Evolutionary conservation across 2,888 invertebrate genomes (phyloP).

Genomic region (Meghimatium bilineatum): DNA sequence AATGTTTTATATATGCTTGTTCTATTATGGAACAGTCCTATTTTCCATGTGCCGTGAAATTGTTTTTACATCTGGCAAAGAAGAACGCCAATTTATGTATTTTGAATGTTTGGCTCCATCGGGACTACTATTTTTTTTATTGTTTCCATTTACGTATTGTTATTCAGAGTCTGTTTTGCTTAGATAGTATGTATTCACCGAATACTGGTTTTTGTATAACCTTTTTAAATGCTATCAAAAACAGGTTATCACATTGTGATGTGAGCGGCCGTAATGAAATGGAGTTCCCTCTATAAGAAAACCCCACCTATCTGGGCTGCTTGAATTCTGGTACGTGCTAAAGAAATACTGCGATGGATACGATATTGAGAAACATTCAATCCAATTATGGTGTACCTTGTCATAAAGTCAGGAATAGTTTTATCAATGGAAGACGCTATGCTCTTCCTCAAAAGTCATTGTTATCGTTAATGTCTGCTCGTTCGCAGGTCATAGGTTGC

Average conservation of each 20-base stretch:
- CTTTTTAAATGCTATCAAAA: slow-evolving; percentile 10
- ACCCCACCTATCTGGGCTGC: neutral
- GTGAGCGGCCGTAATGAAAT: neutral
- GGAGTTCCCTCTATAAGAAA: neutral
- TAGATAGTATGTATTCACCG: neutral
- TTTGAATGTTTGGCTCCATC: slow-evolving; percentile 16
- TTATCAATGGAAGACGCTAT: slow-evolving; percentile 17
- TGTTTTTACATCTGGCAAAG: too few relatives aligned
- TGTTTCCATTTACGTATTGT: too few relatives aligned
- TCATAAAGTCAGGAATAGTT: slow-evolving; percentile 24
- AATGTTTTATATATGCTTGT: too few relatives aligned
- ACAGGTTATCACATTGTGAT: slow-evolving; percentile 7
- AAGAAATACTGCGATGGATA: neutral
- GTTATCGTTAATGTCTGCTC: slow-evolving; percentile 25
- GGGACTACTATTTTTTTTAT: neutral
- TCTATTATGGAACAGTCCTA: too few relatives aligned
- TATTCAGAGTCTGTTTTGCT: neutral
- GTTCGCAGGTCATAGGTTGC: slow-evolving; percentile 18
- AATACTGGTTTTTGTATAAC: neutral
- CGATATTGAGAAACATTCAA: neutral
- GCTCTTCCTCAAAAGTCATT: slow-evolving; percentile 6
- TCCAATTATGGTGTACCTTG: slow-evolving; percentile 23
- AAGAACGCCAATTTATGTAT: too few relatives aligned
- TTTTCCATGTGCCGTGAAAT: too few relatives aligned
- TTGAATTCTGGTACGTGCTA: neutral